Percentiles rank a stretch among this genome's conserved stretches.
phyloP scores from a whole-genome alignment of 2,888 invertebrate genomes.

The Scaptomyza parva region DNA sequence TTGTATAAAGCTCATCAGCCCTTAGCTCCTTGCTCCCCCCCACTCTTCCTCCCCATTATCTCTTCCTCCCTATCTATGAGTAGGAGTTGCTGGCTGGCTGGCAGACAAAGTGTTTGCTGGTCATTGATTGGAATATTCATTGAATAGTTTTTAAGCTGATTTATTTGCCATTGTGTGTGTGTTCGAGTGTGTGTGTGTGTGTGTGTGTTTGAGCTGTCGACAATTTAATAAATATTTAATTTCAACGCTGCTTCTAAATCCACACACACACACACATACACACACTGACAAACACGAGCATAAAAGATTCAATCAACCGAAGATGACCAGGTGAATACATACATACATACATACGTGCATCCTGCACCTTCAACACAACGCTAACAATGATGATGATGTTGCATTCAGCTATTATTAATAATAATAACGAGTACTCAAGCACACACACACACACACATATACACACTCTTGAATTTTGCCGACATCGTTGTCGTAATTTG shows the following conservation, averaged over 20 bases:
- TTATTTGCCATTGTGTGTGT: conserved; percentile 68
- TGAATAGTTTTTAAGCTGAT: conserved; percentile 82
- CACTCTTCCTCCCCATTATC: neutral
- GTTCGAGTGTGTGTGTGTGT: conserved; percentile 49
- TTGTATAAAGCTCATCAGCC: conserved; percentile 47
- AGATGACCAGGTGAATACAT: conserved; percentile 18
- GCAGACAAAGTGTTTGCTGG: conserved; percentile 45
- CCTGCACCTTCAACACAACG: conserved; percentile 36
- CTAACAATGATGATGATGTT: conserved; percentile 47
- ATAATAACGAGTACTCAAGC: conserved; percentile 38
- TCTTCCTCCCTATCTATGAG: neutral
- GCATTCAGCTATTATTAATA: conserved; percentile 73
- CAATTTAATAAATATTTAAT: conserved; percentile 80
- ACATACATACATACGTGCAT: neutral
- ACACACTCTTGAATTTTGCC: conserved; percentile 35
- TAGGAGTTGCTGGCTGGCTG: conserved; percentile 20
- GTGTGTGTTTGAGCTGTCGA: conserved; percentile 69
- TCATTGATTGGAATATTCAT: conserved; percentile 82
- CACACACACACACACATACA: conserved; percentile 72
- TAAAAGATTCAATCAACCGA: conserved; percentile 76
- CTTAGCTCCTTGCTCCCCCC: conserved; percentile 9
- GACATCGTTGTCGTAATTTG: conserved; percentile 77
- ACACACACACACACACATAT: too few species aligned
- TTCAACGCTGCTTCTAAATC: conserved; percentile 71
- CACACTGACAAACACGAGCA: too few species aligned